Base-by-base conservation (phyloP, 2,797 vertebrate species). In the Myotis myotis region DNA sequence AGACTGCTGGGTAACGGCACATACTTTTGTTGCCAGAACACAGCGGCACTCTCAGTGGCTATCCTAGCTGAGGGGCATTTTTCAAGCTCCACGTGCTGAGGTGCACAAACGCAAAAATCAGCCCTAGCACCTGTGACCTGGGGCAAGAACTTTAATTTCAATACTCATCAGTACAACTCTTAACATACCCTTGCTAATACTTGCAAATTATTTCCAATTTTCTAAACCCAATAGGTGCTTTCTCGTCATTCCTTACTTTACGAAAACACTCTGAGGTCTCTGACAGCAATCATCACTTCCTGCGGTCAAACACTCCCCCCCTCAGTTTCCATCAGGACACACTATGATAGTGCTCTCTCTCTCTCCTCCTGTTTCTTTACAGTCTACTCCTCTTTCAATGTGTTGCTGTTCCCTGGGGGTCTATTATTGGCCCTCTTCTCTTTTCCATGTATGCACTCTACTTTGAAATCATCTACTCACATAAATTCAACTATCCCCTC, bases 161-260 rank as follows among this genome's bases (percentile, higher is more conserved):
- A 33, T 76, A 60, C 23, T 38, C 22, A 41, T 62, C 36, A 87
- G 20, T 79, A 44, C 79, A 80, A 68, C 33, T 70, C n/a, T 72
- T 85, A 19, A 76, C 64, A 44, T 0, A 17, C 71, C 30, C 22
- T 78, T 76, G n/a, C 0, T 51, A 83, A 89, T 19, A 92, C 68
- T 94, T 94, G 36, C 22, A 94, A 91, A n/a, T 89, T 60, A 66
- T 49, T 93, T 85, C 4, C 68, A 92, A 38, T 60, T 92, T 95
- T 83, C 28, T 78, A 92, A 89, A 89, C 86, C 55, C 41, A 89
- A 28, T 38, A 28, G 22, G 5, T 92, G 20, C 44, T 78, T 33
- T 83, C n/a, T 38, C 44, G 81, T 70, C 11, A 23, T 78, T 72
- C 33, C 22, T 79, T 82, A 51, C 23, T 66, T 82, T 62, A 57